These are phyloP conservation scores for Acridotheres tristis DNA, from an alignment of 2,797 vertebrate species.

Conservation along the genomic window DNA sequence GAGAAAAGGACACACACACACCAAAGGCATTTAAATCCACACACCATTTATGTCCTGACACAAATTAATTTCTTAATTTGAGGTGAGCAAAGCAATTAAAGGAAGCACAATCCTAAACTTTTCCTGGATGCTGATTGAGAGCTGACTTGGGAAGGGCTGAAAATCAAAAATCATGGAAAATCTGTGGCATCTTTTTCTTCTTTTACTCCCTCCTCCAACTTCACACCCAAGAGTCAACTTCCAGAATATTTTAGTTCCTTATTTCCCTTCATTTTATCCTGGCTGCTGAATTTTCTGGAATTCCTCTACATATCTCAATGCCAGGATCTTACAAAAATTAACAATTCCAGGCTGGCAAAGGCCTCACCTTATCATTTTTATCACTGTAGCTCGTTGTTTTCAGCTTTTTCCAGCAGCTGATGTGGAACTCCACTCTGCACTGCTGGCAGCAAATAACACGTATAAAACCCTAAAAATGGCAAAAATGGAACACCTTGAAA, in stretches of 20 bases:
- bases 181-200: background rate
- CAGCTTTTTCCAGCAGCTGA: constrained; percentile 91
- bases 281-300: background rate
- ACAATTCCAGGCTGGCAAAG: background rate
- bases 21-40: background rate
- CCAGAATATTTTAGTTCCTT: background rate
- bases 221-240: background rate
- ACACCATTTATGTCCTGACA: background rate
- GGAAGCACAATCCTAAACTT: background rate
- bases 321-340: background rate
- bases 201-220: background rate
- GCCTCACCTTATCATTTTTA: constrained; percentile 91
- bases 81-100: background rate
- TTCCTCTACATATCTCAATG: background rate
- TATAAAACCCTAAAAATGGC: constrained; percentile 86
- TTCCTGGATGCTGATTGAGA: background rate
- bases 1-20: background rate
- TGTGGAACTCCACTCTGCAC: constrained; percentile 90
- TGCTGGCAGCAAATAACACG: constrained; percentile 85
- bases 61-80: background rate
- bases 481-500: background rate
- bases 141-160: background rate
- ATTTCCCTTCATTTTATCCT: background rate
- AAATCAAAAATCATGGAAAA: background rate
- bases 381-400: constrained; percentile 83